phyloP scores from a whole-genome alignment of 2,797 vertebrate species.

The Premnoplex brunnescens region DNA sequence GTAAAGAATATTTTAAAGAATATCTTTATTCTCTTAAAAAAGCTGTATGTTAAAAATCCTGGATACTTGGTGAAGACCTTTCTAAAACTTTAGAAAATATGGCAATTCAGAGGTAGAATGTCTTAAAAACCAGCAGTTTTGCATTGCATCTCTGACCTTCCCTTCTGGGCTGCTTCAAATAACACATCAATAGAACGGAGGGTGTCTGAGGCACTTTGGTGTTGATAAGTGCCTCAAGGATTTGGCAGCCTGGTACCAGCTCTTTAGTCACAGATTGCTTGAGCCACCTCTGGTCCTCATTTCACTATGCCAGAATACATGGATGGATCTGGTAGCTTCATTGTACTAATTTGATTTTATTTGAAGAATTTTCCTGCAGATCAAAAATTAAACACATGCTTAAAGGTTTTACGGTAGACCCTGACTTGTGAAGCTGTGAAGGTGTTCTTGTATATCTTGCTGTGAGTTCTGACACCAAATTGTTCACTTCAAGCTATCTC shows the following conservation, averaged over 20 bases:
- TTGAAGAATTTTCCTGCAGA: background rate
- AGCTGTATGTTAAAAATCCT: background rate
- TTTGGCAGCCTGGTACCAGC: background rate
- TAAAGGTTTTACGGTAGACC: background rate
- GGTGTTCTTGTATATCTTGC: background rate
- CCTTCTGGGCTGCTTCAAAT: background rate
- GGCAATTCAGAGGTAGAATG: background rate
- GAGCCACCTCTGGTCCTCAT: background rate
- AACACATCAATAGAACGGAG: background rate
- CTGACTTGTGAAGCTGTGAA: background rate
- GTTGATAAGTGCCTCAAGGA: background rate
- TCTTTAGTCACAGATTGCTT: background rate
- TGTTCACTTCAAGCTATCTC: background rate
- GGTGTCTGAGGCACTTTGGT: background rate
- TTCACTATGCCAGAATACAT: background rate
- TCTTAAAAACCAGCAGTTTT: background rate
- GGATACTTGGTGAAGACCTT: background rate
- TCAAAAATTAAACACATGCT: background rate
- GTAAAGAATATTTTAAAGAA: slow-evolving; percentile 4
- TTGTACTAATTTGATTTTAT: background rate
- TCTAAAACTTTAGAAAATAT: background rate
- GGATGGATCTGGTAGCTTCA: background rate
- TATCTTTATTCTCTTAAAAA: background rate
- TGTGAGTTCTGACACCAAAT: background rate
- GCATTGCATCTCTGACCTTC: background rate